phyloP scores from a whole-genome alignment of 2,113 vertebrate genomes.

The Otis tarda region DNA sequence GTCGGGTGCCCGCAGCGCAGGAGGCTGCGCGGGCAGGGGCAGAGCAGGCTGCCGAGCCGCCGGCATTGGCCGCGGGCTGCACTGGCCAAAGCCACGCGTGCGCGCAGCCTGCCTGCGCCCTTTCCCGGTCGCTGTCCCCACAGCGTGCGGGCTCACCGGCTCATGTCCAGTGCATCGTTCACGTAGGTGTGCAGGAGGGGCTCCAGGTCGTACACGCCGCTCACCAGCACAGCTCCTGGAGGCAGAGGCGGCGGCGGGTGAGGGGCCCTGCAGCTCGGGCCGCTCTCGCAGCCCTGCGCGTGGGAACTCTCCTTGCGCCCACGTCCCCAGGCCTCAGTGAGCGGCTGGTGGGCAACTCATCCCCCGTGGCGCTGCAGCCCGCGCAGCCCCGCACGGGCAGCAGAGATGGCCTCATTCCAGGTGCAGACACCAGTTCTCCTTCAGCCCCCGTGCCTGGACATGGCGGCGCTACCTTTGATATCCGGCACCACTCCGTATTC shows the following conservation, averaged over 20 bases:
- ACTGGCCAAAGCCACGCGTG: neutral
- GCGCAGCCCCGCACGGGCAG: fast-evolving
- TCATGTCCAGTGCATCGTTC: conserved; percentile 84
- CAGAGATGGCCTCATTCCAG: neutral
- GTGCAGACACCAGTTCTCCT: neutral
- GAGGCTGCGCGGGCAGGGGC: neutral
- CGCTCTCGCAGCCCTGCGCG: fast-evolving
- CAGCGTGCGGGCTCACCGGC: conserved; percentile 64
- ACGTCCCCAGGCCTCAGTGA: neutral
- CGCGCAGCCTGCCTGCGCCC: neutral
- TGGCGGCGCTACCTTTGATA: conserved; percentile 79
- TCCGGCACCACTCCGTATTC: conserved; percentile 77
- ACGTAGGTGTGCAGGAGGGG: conserved; percentile 84
- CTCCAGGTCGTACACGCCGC: conserved; percentile 89
- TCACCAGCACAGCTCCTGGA: conserved; percentile 88
- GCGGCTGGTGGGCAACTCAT: neutral
- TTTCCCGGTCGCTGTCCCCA: fast-evolving
- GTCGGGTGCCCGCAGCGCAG: fast-evolving
- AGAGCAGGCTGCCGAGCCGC: neutral
- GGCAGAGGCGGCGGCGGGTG: fast-evolving
- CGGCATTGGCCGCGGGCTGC: neutral
- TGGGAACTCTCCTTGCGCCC: neutral
- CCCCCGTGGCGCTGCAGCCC: neutral
- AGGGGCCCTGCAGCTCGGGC: neutral
- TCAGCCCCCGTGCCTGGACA: neutral